Evolutionary conservation across 1,140 invertebrate genomes (phyloP).

Genomic region (Tribolium madens): DNA sequence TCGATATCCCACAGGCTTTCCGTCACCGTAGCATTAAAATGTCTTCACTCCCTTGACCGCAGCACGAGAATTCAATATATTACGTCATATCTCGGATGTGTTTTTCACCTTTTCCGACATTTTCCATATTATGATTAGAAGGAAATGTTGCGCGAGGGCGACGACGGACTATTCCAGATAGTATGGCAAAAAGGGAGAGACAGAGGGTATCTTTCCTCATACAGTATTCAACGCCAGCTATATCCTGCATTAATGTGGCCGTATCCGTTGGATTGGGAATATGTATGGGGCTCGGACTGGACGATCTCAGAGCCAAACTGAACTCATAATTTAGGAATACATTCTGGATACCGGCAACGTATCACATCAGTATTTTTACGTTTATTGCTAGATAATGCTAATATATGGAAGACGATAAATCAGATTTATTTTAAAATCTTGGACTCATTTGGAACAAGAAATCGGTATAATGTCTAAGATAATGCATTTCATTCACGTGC

Average conservation of each 20-base stretch:
- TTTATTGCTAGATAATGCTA: conserved; percentile 43
- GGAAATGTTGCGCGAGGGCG: conserved; percentile 16
- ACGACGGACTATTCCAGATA: neutral
- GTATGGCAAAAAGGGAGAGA: conserved; percentile 31
- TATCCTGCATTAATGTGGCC: conserved; percentile 47
- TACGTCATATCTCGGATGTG: conserved; percentile 11
- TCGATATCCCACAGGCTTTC: conserved; percentile 47
- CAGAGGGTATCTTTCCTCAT: conserved; percentile 45
- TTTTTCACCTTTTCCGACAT: conserved; percentile 33
- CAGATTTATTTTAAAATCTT: conserved; percentile 43
- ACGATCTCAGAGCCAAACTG: conserved; percentile 44
- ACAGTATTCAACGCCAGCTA: conserved; percentile 48
- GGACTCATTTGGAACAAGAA: conserved; percentile 9
- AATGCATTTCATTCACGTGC: conserved; percentile 37
- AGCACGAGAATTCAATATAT: conserved; percentile 27
- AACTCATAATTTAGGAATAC: conserved; percentile 48
- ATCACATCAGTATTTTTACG: conserved; percentile 42
- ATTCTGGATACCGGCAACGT: conserved; percentile 41
- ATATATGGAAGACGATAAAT: conserved; percentile 30
- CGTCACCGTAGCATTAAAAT: conserved; percentile 52
- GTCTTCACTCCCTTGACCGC: conserved; percentile 47
- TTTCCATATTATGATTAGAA: conserved; percentile 43
- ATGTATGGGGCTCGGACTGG: conserved; percentile 47
- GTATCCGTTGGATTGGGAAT: conserved; percentile 48
- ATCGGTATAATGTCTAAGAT: conserved; percentile 29